These are phyloP conservation scores for Berghia stephanieae DNA, from an alignment of 1,140 invertebrate genomes.

Conservation along the genomic window DNA sequence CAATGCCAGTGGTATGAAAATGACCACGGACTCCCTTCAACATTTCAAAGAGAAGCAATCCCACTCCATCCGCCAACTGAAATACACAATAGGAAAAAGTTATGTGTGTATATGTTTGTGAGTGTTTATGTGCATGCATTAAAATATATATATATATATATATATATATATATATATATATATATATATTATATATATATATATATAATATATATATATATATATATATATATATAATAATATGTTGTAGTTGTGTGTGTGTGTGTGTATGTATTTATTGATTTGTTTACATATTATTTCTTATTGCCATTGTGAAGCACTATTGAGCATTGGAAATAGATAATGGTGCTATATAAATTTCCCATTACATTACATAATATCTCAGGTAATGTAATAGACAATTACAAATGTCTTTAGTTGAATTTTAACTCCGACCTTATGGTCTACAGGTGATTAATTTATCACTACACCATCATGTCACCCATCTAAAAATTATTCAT, in stretches of 20 bases:
- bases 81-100: neutral
- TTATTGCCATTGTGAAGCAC: too few species aligned
- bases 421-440: neutral
- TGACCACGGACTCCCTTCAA: conserved; percentile 80
- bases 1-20: conserved; percentile 74
- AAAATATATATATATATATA: conserved; percentile 17
- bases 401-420: too few species aligned
- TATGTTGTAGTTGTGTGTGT: neutral
- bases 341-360: too few species aligned
- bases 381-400: too few species aligned
- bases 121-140: too few species aligned
- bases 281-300: too few species aligned
- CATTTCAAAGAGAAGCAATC: conserved; percentile 85
- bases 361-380: too few species aligned
- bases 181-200: neutral
- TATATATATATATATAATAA: neutral
- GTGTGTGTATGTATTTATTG: too few species aligned
- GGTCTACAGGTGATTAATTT: neutral
- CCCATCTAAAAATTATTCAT: neutral
- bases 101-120: neutral
- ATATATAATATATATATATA: neutral
- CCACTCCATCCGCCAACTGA: conserved; percentile 78
- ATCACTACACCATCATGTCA: neutral
- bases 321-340: too few species aligned
- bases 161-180: conserved; percentile 3